Conservation (phyloP, 2,113 vertebrate genomes). For the Tychaedon coryphoeus region DNA sequence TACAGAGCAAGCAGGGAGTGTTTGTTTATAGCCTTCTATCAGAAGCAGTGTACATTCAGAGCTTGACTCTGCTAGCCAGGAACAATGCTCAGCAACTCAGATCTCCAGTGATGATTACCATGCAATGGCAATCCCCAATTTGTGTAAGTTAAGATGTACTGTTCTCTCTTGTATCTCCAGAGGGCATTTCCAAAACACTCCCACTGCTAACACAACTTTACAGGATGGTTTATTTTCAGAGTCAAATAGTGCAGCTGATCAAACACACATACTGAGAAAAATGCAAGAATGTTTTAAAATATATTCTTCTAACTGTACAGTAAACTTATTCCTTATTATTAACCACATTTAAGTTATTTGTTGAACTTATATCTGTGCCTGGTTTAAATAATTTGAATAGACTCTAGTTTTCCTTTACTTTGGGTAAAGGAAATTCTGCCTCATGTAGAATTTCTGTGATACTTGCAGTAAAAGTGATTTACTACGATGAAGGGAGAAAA, state of each 20-base stretch:
- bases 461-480: not conserved
- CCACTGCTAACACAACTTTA: not conserved
- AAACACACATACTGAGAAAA: not conserved
- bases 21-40: not conserved
- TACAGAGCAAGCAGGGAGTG: not conserved
- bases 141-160: not conserved
- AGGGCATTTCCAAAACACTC: not conserved
- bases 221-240: not conserved
- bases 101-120: not conserved
- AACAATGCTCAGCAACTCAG: not conserved
- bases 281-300: not conserved
- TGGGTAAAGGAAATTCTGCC: not conserved
- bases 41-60: not conserved
- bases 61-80: not conserved
- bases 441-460: not conserved
- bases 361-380: not conserved
- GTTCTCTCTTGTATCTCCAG: not conserved
- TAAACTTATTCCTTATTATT: not conserved
- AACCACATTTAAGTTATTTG: not conserved
- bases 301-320: not conserved
- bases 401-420: not conserved
- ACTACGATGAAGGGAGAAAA: not conserved
- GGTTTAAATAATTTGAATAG: not conserved
- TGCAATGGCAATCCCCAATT: not conserved
- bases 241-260: not conserved